Base-by-base conservation (phyloP, 2,113 vertebrate genomes). In the Pitta sordida region DNA sequence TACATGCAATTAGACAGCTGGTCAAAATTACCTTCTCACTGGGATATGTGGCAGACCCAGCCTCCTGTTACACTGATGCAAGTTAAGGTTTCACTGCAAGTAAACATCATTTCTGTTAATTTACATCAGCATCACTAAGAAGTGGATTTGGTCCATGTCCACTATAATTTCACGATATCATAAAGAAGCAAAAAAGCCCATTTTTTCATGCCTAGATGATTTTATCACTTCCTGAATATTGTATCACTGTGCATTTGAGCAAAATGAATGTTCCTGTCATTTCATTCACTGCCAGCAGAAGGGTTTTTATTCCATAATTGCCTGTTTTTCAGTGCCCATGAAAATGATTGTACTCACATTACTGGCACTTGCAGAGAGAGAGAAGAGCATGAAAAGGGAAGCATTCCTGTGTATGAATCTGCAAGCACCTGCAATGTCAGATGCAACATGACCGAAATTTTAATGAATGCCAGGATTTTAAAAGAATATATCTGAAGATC, bases 261-360 rank as follows among this genome's bases (percentile, higher is more conserved):
- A 46, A 93, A 97, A 96, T 93, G 91, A 83, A 90, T 85, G 90
- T 53, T 90, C 59, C 83, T 71, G 55, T 90, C 74, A 44, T 19
- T 96, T 93, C 63, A 88, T 68, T 39, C 59, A 59, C 70, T 4
- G 44, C 74, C 80, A 94, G 63, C 44, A 91, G 79, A 92, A 93
- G 95, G 88, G 62, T 52, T 96, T 96, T 91, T 94, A 89, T 88
- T 83, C 79, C 70, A 9, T 88, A 96, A 96, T 94, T 93, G 63
- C 85, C 58, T 83, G 67, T 1, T 77, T 95, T 93, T 90, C 41
- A 23, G n/a, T 76, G 82, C 59, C 95, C 73, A 69, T 88, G 77
- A 93, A 93, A 79, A 79, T 68, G 62, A 67, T 74, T 93, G 75
- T 32, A 60, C 73, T 95, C 62, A 71, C 46, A 89, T 43, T 52